Conservation (phyloP, 2,888 invertebrate genomes). For the Pristionchus fissidentatus region DNA sequence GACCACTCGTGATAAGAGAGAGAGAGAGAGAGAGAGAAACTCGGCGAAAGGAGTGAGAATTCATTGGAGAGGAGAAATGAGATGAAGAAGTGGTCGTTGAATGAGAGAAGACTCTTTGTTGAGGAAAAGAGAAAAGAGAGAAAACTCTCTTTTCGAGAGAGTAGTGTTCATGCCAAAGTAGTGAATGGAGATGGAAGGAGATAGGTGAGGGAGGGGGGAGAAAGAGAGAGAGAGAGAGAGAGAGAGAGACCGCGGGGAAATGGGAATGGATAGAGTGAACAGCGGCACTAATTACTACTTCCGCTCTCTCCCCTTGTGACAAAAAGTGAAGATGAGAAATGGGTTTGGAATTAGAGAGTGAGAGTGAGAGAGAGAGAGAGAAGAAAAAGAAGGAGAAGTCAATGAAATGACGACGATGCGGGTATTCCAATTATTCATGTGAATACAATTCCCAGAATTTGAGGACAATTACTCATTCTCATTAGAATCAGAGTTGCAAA, state of each 20-base stretch:
- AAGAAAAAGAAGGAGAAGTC: neutral
- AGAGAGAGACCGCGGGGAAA: neutral
- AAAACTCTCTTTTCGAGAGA: neutral
- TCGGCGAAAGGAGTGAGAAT: neutral
- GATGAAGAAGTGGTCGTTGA: slow-evolving; percentile 3
- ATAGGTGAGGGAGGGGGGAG: neutral
- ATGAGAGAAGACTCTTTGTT: neutral
- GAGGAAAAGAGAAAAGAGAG: neutral
- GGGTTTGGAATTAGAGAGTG: neutral
- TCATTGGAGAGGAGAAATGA: neutral
- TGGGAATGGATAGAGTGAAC: neutral
- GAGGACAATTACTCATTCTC: too few relatives aligned
- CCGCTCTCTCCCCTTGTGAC: neutral
- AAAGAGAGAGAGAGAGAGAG: neutral
- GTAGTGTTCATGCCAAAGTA: neutral
- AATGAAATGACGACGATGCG: too few relatives aligned
- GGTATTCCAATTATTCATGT: too few relatives aligned
- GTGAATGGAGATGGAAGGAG: neutral
- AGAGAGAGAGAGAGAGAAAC: neutral
- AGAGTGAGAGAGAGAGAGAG: neutral
- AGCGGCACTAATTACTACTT: slow-evolving; percentile 20
- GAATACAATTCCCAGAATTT: too few relatives aligned
- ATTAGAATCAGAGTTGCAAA: too few relatives aligned
- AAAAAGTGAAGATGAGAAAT: slow-evolving; percentile 20
- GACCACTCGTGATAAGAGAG: neutral